phyloP scores from a whole-genome alignment of 1,140 invertebrate genomes.

The Physella acuta region DNA sequence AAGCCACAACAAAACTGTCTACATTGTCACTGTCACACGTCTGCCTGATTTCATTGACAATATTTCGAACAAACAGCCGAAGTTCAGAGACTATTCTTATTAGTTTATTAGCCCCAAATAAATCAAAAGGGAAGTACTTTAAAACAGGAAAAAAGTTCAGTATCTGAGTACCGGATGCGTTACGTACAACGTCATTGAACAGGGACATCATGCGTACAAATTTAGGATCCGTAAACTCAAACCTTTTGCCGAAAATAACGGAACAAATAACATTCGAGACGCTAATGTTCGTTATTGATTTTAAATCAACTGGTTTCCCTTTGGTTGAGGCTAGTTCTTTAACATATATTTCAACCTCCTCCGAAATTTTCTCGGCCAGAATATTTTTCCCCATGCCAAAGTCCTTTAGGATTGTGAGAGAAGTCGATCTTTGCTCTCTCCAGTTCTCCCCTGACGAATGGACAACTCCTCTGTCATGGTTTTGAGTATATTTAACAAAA shows the following conservation, averaged over 20 bases:
- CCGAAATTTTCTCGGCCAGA: not conserved
- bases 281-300: not conserved
- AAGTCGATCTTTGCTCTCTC: not conserved
- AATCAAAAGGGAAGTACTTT: too few species aligned
- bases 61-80: too few species aligned
- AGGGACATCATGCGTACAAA: not conserved
- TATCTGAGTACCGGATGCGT: too few species aligned
- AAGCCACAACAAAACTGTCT: not conserved
- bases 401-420: not conserved
- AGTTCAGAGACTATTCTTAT: too few species aligned
- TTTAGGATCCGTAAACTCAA: not conserved
- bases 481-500: not conserved
- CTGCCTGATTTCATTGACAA: not conserved
- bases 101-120: too few species aligned
- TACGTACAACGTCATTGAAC: not conserved
- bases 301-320: not conserved
- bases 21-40: not conserved
- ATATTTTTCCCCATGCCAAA: slow-evolving; percentile 4
- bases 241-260: not conserved
- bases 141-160: too few species aligned
- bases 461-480: not conserved
- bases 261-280: slow-evolving; percentile 8
- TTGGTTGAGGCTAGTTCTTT: not conserved
- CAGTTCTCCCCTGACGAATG: not conserved
- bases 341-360: not conserved